Evolutionary conservation across 2,888 invertebrate species (phyloP).

Genomic region (Candidula unifasciata): DNA sequence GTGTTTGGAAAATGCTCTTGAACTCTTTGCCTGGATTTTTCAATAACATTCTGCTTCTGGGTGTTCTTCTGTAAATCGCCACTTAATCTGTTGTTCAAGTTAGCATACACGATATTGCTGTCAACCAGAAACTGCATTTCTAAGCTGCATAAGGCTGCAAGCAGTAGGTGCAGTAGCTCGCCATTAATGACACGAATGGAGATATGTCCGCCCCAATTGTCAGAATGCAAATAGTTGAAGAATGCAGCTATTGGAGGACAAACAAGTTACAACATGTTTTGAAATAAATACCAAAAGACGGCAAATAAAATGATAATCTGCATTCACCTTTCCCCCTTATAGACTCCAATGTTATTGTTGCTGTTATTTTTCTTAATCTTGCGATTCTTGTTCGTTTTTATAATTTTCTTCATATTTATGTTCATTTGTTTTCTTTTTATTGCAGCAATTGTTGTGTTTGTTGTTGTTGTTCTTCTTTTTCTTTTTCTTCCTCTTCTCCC

Average conservation of each 20-base stretch:
- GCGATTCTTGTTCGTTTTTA: constrained; percentile 21
- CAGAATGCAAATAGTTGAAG: constrained; percentile 1
- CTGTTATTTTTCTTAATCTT: not conserved
- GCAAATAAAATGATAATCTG: too few relatives aligned
- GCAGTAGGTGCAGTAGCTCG: not conserved
- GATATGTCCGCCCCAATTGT: constrained; percentile 18
- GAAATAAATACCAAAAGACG: too few relatives aligned
- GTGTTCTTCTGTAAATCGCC: too few relatives aligned
- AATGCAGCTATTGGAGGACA: constrained; percentile 12
- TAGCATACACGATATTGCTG: not conserved
- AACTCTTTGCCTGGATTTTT: too few relatives aligned
- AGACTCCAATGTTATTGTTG: not conserved
- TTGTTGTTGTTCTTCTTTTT: constrained; percentile 10
- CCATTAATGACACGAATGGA: constrained; percentile 25
- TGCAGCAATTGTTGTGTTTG: constrained; percentile 12
- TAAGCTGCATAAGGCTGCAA: constrained; percentile 3
- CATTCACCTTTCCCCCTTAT: too few relatives aligned
- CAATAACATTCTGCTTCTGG: too few relatives aligned
- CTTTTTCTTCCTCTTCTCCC: constrained; percentile 13
- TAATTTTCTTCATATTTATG: constrained; percentile 32
- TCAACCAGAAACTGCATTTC: not conserved
- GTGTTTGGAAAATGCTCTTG: not conserved
- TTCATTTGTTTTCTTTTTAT: constrained; percentile 33
- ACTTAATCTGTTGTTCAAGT: constrained; percentile 27
- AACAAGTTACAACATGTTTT: not conserved